phyloP scores from a whole-genome alignment of 30 jellyfish, hydroid and myxozoan species.

The Aurelia coerulea region DNA sequence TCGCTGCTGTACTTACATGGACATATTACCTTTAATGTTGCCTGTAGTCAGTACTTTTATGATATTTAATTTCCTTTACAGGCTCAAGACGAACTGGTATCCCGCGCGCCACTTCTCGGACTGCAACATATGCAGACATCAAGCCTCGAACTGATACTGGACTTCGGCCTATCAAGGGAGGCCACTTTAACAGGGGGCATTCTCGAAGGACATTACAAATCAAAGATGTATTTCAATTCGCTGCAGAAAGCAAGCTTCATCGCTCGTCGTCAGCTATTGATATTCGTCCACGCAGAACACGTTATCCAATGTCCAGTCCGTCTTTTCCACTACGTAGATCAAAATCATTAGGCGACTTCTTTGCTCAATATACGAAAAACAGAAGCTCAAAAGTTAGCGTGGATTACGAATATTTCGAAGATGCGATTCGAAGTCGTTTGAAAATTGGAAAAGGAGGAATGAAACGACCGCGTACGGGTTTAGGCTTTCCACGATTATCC shows the following conservation, averaged over 20 bases:
- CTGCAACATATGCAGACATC: constrained; percentile 64
- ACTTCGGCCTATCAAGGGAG: constrained; percentile 47
- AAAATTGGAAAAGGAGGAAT: constrained; percentile 54
- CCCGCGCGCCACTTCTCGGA: constrained; percentile 68
- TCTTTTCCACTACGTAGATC: constrained; percentile 78
- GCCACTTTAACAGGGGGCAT: constrained; percentile 18
- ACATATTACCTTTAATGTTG: too few relatives aligned
- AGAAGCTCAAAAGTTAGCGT: constrained; percentile 64
- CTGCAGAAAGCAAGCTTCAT: constrained; percentile 52
- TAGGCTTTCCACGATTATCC: constrained; percentile 65
- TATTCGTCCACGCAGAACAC: constrained; percentile 66
- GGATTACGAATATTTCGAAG: constrained; percentile 82
- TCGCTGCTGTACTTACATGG: too few relatives aligned
- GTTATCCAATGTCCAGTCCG: constrained; percentile 44
- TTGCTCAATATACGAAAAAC: constrained; percentile 50
- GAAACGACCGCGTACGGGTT: constrained; percentile 66
- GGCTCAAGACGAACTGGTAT: constrained; percentile 69
- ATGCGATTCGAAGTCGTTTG: constrained; percentile 67
- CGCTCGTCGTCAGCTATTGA: constrained; percentile 94
- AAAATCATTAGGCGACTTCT: constrained; percentile 71
- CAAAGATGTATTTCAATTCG: constrained; percentile 39
- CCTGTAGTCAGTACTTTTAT: background rate
- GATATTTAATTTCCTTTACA: background rate
- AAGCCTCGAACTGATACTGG: constrained; percentile 96
- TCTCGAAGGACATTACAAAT: constrained; percentile 7